Conservation (phyloP, 1,140 invertebrate species). For the Cydia pomonella region DNA sequence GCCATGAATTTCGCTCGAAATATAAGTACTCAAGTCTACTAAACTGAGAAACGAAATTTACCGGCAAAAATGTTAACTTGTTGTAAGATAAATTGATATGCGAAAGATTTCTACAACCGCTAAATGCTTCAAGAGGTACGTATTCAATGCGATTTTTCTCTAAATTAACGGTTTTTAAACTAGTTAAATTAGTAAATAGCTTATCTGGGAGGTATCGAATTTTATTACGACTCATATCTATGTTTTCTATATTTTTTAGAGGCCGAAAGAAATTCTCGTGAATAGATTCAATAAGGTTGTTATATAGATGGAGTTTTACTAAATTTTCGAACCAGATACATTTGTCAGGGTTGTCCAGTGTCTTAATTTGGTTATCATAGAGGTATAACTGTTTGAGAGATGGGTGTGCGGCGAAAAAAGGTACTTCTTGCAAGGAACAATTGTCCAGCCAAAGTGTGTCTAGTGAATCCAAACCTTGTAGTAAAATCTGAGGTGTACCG, state of each 20-base stretch:
- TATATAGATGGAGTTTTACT: not conserved
- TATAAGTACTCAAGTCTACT: not conserved
- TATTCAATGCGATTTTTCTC: not conserved
- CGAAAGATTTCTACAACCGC: not conserved
- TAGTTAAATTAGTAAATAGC: constrained; percentile 3
- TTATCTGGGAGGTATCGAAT: constrained; percentile 1
- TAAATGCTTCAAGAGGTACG: not conserved
- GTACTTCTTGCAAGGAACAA: constrained; percentile 3
- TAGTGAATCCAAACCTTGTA: not conserved
- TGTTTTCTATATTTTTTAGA: not conserved
- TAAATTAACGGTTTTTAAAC: not conserved
- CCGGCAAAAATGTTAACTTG: not conserved
- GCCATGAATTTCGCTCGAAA: not conserved
- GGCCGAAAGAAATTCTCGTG: not conserved
- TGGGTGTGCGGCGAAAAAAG: not conserved
- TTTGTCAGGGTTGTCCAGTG: not conserved
- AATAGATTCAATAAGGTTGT: constrained; percentile 10
- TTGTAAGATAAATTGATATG: not conserved
- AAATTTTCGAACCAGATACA: not conserved
- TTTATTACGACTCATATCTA: constrained; percentile 2
- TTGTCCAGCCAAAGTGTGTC: not conserved
- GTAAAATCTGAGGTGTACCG: not conserved
- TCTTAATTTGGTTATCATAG: not conserved
- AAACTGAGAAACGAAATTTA: not conserved
- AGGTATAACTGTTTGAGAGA: not conserved